Percentiles rank a stretch among this genome's conserved stretches.
These are phyloP conservation scores for Alaudala cheleensis DNA, from an alignment of 2,113 vertebrate genomes.

Conservation along the genomic window DNA sequence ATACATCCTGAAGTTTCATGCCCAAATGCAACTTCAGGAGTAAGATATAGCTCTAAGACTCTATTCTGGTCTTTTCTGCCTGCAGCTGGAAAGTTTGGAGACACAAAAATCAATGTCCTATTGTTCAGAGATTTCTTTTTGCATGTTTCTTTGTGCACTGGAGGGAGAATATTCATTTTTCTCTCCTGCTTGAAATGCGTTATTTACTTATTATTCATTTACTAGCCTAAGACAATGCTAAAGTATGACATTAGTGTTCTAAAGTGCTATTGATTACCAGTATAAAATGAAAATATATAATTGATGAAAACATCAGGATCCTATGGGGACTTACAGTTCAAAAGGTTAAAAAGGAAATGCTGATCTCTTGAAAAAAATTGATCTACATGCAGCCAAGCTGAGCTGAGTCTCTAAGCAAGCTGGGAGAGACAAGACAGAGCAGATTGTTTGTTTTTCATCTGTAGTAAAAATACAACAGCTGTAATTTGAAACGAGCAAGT, in stretches of 20 bases:
- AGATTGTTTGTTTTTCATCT: slow-evolving; percentile 57
- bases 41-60: not conserved
- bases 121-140: slow-evolving; percentile 52
- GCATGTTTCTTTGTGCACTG: slow-evolving; percentile 23
- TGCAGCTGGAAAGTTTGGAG: slow-evolving; percentile 39
- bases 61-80: not conserved
- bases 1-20: not conserved
- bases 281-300: slow-evolving; percentile 70
- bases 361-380: slow-evolving; percentile 51
- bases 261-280: slow-evolving; percentile 59
- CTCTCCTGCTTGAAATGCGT: slow-evolving; percentile 46
- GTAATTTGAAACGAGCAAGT: slow-evolving; percentile 59
- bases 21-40: not conserved
- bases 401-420: slow-evolving; percentile 32
- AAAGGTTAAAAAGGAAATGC: slow-evolving; percentile 48
- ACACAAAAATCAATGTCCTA: slow-evolving; percentile 59
- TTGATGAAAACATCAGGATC: slow-evolving; percentile 61
- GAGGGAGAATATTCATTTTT: slow-evolving; percentile 43
- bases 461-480: slow-evolving; percentile 8
- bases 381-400: slow-evolving; percentile 35
- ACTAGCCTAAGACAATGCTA: slow-evolving; percentile 38
- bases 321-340: slow-evolving; percentile 15
- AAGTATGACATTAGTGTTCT: slow-evolving; percentile 48
- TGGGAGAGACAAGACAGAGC: slow-evolving; percentile 18
- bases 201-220: slow-evolving; percentile 65